Base-by-base conservation (phyloP, 2,888 invertebrate species). In the Ectemnius cavifrons region DNA sequence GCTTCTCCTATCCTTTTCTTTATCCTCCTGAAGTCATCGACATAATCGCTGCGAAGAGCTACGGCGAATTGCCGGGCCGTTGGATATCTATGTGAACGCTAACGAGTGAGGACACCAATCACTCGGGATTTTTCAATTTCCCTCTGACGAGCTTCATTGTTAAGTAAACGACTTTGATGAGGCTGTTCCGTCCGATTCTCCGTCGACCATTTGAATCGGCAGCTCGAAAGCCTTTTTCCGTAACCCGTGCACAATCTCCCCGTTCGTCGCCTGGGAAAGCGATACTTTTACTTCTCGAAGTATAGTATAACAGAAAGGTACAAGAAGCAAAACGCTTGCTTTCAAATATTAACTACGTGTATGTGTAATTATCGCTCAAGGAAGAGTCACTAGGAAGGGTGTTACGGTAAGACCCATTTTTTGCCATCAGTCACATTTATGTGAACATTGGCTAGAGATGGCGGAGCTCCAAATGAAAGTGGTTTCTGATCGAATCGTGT, bases 391-490 rank as follows among this genome's bases (percentile, higher is more conserved):
- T 52, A 37, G 61, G 18, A 61, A 61, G 52, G 52, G 52, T n/a
- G 11, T 52, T 52, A 14, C 13, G 52, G 16, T 37, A 6, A 37
- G 6, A 37, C 5, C 1, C n/a, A 16, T 52, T 59, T 57, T 61
- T 49, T 16, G 14, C 28, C 16, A 5, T 5, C 14, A 27, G 23
- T 47, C 2, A 16, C 28, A 11, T 20, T 18, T 61, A 20, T 45
- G 23, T n/a, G 65, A 47, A 45, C 57, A 60, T 2, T 45, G 3
- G 0, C 27, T 23, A 27, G 20, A 52, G 52, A 45, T 52, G 11
- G 4, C 23, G 58, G 63, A 52, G 8, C 8, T 45, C 4, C 58
- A 59, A 75, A 68, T 16, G 77, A 73, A 73, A 73, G 68, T 45
- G 60, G 52, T 65, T 67, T 58, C 59, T 13, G 64, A 5, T 46